Evolutionary conservation across 2,888 invertebrate genomes (phyloP).

Genomic region (Latrodectus hesperus): DNA sequence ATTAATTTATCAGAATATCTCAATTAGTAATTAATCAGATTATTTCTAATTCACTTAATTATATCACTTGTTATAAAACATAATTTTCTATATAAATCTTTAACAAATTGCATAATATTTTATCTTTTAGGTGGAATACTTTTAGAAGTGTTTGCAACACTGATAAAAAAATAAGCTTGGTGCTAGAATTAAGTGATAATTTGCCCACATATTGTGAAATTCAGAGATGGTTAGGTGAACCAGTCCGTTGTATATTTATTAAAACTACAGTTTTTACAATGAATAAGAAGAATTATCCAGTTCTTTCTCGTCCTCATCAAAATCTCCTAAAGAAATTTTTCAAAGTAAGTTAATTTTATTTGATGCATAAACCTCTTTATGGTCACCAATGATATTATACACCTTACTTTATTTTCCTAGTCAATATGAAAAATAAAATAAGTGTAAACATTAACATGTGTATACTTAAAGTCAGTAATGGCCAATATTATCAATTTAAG

Average conservation of each 20-base stretch:
- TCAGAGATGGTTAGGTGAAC: slow-evolving; percentile 95
- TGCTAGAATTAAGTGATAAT: slow-evolving; percentile 87
- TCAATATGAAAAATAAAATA: no score
- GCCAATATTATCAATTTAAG: no score
- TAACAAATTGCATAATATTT: no score
- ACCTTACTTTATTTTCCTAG: background rate
- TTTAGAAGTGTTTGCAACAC: slow-evolving; percentile 77
- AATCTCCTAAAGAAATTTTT: slow-evolving; percentile 79
- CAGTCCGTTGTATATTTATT: slow-evolving; percentile 87
- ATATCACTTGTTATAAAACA: no score
- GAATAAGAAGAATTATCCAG: slow-evolving; percentile 92
- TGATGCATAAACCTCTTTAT: background rate
- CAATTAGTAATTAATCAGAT: no score
- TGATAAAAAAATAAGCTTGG: slow-evolving; percentile 81
- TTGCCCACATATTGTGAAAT: slow-evolving; percentile 81
- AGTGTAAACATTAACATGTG: background rate
- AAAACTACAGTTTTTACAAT: slow-evolving; percentile 88
- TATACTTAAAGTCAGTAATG: background rate
- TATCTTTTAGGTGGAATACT: slow-evolving; percentile 77
- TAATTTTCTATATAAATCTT: no score
- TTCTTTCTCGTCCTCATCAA: slow-evolving; percentile 85
- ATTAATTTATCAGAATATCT: no score
- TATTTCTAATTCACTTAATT: no score
- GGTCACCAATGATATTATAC: background rate
- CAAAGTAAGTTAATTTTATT: slow-evolving; percentile 72